Percentiles rank a stretch among this genome's conserved stretches.
Evolutionary conservation across 1,140 invertebrate species (phyloP).

Genomic region (Venturia canescens): DNA sequence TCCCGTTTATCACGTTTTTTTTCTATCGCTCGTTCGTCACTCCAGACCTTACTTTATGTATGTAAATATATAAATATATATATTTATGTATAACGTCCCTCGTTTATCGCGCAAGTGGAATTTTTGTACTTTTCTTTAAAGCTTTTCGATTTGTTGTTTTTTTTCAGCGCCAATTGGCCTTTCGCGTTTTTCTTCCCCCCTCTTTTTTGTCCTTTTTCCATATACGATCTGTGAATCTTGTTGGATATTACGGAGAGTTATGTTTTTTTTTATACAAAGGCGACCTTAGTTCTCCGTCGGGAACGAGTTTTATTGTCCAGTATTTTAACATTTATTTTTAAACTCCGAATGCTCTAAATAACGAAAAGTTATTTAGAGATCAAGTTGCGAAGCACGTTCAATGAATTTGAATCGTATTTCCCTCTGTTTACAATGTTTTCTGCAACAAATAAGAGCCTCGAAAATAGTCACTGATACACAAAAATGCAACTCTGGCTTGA

Average conservation of each 20-base stretch:
- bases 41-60: neutral
- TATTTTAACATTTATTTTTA: slow-evolving; percentile 25
- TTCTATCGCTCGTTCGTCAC: neutral
- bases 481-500: too few relatives aligned
- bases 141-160: slow-evolving; percentile 1
- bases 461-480: too few relatives aligned
- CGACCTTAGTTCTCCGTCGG: slow-evolving; percentile 14
- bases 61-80: neutral
- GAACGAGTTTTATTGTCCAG: slow-evolving; percentile 18
- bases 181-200: neutral
- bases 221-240: slow-evolving; percentile 3
- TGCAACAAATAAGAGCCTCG: too few relatives aligned
- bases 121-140: neutral
- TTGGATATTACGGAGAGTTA: neutral
- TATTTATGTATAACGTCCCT: neutral
- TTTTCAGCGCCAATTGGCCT: neutral
- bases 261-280: slow-evolving; percentile 11
- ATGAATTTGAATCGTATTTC: too few relatives aligned
- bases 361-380: too few relatives aligned
- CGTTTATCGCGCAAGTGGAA: neutral
- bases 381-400: too few relatives aligned
- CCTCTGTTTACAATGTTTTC: too few relatives aligned
- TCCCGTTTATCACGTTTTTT: slow-evolving; percentile 2
- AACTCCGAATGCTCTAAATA: neutral
- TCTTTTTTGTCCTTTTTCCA: slow-evolving; percentile 13